These are phyloP conservation scores for Calameuta filiformis DNA, from an alignment of 2,888 invertebrate species.

Conservation along the genomic window DNA sequence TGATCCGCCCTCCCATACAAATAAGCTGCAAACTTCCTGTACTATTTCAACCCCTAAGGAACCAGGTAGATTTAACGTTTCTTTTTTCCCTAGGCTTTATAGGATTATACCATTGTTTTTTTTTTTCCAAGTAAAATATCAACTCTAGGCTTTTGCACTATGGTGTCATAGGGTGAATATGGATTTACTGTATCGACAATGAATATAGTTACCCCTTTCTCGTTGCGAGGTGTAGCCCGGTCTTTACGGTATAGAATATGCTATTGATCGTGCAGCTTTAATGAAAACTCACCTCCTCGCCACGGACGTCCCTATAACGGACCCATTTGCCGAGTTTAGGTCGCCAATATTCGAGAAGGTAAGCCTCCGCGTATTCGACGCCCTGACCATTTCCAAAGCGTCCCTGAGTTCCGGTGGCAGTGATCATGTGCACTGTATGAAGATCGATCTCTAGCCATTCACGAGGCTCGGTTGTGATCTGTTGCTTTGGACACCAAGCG, in stretches of 20 bases:
- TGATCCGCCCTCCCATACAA: conserved; percentile 61
- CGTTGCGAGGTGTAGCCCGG: neutral
- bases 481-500: conserved; percentile 91
- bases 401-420: conserved; percentile 85
- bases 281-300: conserved; percentile 77
- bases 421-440: conserved; percentile 82
- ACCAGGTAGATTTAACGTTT: conserved; percentile 34
- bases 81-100: conserved; percentile 24
- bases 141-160: neutral
- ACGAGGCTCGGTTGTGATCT: conserved; percentile 80
- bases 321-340: conserved; percentile 85
- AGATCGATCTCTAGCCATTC: conserved; percentile 88
- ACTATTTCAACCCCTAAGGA: conserved; percentile 39
- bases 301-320: conserved; percentile 79
- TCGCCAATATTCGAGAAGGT: conserved; percentile 86
- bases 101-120: neutral
- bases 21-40: conserved; percentile 53
- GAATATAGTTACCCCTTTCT: neutral
- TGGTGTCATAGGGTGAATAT: neutral
- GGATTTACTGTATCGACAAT: neutral
- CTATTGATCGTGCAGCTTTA: neutral
- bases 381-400: conserved; percentile 93
- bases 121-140: neutral
- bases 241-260: neutral
- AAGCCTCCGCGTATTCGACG: conserved; percentile 86